Evolutionary conservation across 2,797 vertebrate genomes (phyloP), one percentile per base, ranked within the genome.

Genomic region (Gallinago solitaria): DNA sequence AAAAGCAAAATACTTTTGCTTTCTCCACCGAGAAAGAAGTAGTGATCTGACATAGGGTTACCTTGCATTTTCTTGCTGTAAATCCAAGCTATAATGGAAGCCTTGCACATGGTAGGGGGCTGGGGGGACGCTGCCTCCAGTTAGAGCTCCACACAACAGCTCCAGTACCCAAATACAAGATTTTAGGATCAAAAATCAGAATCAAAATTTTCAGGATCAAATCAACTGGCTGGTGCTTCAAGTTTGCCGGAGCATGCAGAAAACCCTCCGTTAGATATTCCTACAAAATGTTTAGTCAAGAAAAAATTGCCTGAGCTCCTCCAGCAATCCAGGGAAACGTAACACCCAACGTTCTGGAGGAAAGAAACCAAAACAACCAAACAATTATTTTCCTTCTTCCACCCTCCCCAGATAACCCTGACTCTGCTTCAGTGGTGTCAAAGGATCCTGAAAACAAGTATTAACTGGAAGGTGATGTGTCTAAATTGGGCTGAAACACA

Each of bases 391-490:
- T 20, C 54, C 30, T 48, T 59, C 16, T 18, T 12, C 28, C 21
- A 12, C 30, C 21, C 45, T 70, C 21, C 21, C 53, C 39, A 20
- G 8, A 24, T 18, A 71, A 39, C 33, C 18, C 0, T 8, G 27
- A 30, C 19, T 27, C 14, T 9, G 5, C 56, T 32, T 41, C 54
- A 48, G 54, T 9, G 18, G 47, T n/a, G 71, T 54, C 32, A 37
- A 6, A 0, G 4, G 27, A 41, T 69, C 30, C 75, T 35, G 20
- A 48, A 74, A 74, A n/a, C 41, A 50, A 53, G 21, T 3, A 9
- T 16, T 12, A 41, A 37, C 47, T 43, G 3, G 0, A 21, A 41
- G 21, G n/a, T 32, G 47, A 43, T 0, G 6, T 18, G 39, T 24
- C 33, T 60, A 39, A 75, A 43, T 50, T 12, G 6, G 33, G 30